phyloP scores from a whole-genome alignment of 2,888 invertebrate genomes.

The Himalopsyche anomala region DNA sequence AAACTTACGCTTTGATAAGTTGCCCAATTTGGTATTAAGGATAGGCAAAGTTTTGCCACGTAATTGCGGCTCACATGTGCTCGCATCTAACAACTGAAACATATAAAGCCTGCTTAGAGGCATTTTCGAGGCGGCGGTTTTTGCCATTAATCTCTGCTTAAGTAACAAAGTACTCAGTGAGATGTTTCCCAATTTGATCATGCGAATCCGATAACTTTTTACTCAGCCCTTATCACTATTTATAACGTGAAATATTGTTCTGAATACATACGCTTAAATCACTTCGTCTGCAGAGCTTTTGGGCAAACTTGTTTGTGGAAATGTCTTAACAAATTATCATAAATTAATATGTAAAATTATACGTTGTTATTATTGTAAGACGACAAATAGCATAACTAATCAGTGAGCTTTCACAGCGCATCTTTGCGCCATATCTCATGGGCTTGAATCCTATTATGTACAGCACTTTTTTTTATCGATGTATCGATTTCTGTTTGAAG shows the following conservation, averaged over 20 bases:
- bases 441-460: too few relatives aligned
- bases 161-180: slow-evolving; percentile 26
- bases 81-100: slow-evolving; percentile 7
- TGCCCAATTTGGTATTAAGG: slow-evolving; percentile 26
- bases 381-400: too few relatives aligned
- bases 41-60: slow-evolving; percentile 18
- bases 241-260: background rate
- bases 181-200: slow-evolving; percentile 23
- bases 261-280: too few relatives aligned
- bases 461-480: too few relatives aligned
- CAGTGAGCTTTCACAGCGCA: too few relatives aligned
- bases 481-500: too few relatives aligned
- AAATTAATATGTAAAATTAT: too few relatives aligned
- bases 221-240: background rate
- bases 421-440: too few relatives aligned
- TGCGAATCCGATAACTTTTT: slow-evolving; percentile 16
- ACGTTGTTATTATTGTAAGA: too few relatives aligned
- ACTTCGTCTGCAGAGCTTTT: too few relatives aligned
- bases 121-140: slow-evolving; percentile 24
- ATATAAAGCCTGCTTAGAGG: slow-evolving; percentile 3
- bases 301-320: too few relatives aligned
- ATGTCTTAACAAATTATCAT: too few relatives aligned
- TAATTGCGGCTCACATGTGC: slow-evolving; percentile 30
- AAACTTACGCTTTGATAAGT: slow-evolving; percentile 34
- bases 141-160: slow-evolving; percentile 27